phyloP scores from a whole-genome alignment of 2,113 vertebrate genomes.

The Herpetotheres cachinnans region DNA sequence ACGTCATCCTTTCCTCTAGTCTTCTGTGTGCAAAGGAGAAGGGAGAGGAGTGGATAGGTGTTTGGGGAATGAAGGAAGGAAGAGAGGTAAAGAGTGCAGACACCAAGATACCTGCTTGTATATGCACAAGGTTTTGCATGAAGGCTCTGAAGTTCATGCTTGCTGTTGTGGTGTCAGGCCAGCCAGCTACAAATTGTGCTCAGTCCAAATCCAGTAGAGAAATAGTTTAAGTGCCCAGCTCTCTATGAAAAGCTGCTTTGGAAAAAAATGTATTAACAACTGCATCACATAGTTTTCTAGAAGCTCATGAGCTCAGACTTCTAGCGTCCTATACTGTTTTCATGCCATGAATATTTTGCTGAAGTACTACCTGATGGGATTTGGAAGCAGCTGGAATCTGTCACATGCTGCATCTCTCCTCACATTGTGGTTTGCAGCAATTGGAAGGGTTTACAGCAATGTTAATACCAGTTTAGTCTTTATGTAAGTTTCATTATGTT shows the following conservation, averaged over 20 bases:
- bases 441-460: neutral
- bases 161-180: neutral
- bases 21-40: neutral
- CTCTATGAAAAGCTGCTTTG: neutral
- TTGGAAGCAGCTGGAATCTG: neutral
- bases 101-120: neutral
- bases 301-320: neutral
- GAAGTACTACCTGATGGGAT: neutral
- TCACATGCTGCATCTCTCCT: neutral
- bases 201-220: neutral
- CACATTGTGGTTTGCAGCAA: neutral
- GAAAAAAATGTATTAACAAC: neutral
- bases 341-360: neutral
- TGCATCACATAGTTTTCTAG: neutral
- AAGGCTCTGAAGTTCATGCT: neutral
- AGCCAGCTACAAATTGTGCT: neutral
- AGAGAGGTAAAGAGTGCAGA: neutral
- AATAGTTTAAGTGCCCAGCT: neutral
- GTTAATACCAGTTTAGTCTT: neutral
- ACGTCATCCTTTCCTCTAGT: neutral
- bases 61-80: neutral
- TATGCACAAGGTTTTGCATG: neutral
- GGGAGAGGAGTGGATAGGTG: neutral
- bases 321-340: neutral
- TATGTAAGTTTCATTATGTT: neutral